These are phyloP conservation scores for Tragopan temminckii DNA, from an alignment of 2,797 vertebrate species.

Conservation along the genomic window DNA sequence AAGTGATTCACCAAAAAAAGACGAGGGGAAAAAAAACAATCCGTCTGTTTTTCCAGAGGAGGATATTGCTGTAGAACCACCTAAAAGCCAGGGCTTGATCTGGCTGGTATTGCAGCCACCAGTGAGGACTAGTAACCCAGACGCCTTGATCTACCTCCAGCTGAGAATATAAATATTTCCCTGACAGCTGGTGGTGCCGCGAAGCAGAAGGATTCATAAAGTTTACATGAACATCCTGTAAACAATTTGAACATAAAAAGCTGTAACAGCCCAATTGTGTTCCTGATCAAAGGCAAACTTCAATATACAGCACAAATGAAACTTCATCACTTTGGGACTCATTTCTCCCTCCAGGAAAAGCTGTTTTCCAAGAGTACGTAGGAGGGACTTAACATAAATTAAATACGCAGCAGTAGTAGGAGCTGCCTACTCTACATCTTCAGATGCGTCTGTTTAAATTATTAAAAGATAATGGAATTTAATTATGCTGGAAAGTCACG, in stretches of 20 bases:
- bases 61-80: not conserved
- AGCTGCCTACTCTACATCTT: constrained; percentile 50
- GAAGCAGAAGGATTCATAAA: constrained; percentile 83
- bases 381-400: constrained; percentile 66
- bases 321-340: constrained; percentile 58
- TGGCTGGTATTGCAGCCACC: constrained; percentile 21
- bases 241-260: constrained; percentile 81
- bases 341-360: constrained; percentile 63
- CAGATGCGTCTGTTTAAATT: constrained; percentile 60
- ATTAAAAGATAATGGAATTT: constrained; percentile 62
- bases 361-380: constrained; percentile 54
- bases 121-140: constrained; percentile 27
- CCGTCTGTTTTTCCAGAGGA: not conserved
- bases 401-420: constrained; percentile 18
- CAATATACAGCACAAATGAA: constrained; percentile 60
- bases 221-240: constrained; percentile 81
- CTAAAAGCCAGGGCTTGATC: constrained; percentile 27
- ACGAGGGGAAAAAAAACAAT: not conserved
- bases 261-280: constrained; percentile 74
- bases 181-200: constrained; percentile 80
- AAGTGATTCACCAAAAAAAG: constrained; percentile 16
- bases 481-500: constrained; percentile 21
- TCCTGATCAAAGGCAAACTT: constrained; percentile 79
- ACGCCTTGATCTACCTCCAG: constrained; percentile 66
- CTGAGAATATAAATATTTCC: constrained; percentile 76